Evolutionary conservation across 2,797 vertebrate genomes (phyloP).

Genomic region (Mus minutoides): DNA sequence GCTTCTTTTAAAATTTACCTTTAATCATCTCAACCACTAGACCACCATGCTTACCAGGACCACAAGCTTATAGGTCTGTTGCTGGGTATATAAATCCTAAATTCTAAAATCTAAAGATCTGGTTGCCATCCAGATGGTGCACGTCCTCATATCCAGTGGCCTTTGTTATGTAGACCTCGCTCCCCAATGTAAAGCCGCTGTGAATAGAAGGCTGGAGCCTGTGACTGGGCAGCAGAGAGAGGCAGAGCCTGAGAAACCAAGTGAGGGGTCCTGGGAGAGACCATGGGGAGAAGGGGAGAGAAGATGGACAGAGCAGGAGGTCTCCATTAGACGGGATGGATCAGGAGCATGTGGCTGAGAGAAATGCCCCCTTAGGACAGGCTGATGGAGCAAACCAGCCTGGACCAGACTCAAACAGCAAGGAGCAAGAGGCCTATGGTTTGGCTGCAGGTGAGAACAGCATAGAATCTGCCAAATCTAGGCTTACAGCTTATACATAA

Average conservation of each 20-base stretch:
- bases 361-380: background rate
- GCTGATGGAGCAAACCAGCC: background rate
- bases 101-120: background rate
- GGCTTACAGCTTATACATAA: background rate
- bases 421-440: background rate
- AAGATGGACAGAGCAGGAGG: background rate
- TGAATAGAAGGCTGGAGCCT: background rate
- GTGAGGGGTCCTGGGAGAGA: background rate
- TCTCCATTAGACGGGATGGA: background rate
- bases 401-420: background rate
- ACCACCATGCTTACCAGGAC: constrained; percentile 24
- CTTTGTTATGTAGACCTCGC: too few species aligned
- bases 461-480: background rate
- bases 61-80: background rate
- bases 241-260: background rate
- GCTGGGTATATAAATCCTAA: background rate
- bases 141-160: too few species aligned
- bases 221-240: background rate
- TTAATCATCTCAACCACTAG: constrained; percentile 38
- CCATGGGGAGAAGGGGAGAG: background rate
- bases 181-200: too few species aligned
- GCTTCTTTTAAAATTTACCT: constrained; percentile 38
- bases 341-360: background rate
- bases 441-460: background rate
- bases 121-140: background rate